Percentiles rank a stretch among this genome's conserved stretches.
Conservation (phyloP, 2,888 invertebrate species). For the Stramonita haemastoma region DNA sequence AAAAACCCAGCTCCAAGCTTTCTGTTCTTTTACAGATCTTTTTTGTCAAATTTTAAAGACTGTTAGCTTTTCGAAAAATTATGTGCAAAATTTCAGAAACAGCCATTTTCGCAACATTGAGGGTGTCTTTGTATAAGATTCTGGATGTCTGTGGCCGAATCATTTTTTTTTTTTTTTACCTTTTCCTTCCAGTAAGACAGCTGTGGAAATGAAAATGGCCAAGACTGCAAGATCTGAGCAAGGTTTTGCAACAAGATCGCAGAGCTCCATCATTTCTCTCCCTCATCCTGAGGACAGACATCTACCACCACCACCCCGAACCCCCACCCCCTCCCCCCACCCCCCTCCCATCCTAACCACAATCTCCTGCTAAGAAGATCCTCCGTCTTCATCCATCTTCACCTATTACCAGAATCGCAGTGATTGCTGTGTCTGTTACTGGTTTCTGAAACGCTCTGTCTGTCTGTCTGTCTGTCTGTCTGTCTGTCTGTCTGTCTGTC, state of each 20-base stretch:
- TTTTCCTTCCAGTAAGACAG: not conserved
- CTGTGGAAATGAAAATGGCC: not conserved
- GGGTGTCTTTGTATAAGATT: constrained; percentile 17
- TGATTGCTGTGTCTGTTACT: too few relatives aligned
- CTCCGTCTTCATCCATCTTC: too few relatives aligned
- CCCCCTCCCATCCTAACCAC: too few relatives aligned
- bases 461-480: too few relatives aligned
- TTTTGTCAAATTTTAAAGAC: not conserved
- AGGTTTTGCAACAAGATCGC: not conserved
- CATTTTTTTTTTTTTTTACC: not conserved
- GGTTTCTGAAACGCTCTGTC: too few relatives aligned
- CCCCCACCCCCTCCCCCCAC: too few relatives aligned
- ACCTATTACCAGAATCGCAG: too few relatives aligned
- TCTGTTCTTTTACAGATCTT: not conserved
- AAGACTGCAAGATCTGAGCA: not conserved
- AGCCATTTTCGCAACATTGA: constrained; percentile 5
- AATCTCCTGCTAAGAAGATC: too few relatives aligned
- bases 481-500: too few relatives aligned
- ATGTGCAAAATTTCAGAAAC: not conserved
- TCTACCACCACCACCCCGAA: not conserved
- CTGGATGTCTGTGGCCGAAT: not conserved
- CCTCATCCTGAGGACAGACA: constrained; percentile 26
- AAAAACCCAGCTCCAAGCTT: too few relatives aligned
- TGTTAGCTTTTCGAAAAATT: not conserved
- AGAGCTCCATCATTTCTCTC: not conserved